These are phyloP conservation scores for Anguilla marmorata DNA, from an alignment of 2,797 vertebrate species.

Conservation along the genomic window DNA sequence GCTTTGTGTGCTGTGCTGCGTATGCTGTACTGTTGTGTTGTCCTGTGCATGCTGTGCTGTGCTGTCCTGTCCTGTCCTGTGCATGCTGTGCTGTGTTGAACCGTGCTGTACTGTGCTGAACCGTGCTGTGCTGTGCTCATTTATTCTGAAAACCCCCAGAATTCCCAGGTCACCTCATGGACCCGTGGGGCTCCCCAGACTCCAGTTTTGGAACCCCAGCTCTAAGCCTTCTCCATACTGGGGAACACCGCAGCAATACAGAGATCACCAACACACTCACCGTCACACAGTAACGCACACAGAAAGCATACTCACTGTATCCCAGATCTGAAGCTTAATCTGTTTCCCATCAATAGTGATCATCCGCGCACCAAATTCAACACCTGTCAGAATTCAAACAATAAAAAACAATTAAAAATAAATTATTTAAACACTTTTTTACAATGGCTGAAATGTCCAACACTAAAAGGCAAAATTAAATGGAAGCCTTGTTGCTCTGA, in stretches of 20 bases:
- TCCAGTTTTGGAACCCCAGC: background rate
- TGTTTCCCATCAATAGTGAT: slow-evolving; percentile 99
- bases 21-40: too few species aligned
- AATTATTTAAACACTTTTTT: background rate
- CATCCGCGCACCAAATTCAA: slow-evolving; percentile 99
- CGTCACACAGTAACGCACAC: background rate
- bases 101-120: too few species aligned
- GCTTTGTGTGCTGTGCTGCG: too few species aligned
- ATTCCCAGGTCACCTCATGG: too few species aligned
- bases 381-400: slow-evolving; percentile 70
- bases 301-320: slow-evolving; percentile 82
- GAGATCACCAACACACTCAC: background rate
- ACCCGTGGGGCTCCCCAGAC: too few species aligned
- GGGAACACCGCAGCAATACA: background rate
- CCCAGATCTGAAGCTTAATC: slow-evolving; percentile 99
- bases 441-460: background rate
- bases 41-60: too few species aligned
- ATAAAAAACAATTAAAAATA: background rate
- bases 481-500: too few species aligned
- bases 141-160: too few species aligned
- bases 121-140: too few species aligned
- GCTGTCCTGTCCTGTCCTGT: too few species aligned
- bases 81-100: too few species aligned
- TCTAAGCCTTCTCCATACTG: background rate
- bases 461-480: background rate